These are phyloP conservation scores for Leucosticte australis DNA, from an alignment of 2,113 vertebrate genomes.

Conservation along the genomic window DNA sequence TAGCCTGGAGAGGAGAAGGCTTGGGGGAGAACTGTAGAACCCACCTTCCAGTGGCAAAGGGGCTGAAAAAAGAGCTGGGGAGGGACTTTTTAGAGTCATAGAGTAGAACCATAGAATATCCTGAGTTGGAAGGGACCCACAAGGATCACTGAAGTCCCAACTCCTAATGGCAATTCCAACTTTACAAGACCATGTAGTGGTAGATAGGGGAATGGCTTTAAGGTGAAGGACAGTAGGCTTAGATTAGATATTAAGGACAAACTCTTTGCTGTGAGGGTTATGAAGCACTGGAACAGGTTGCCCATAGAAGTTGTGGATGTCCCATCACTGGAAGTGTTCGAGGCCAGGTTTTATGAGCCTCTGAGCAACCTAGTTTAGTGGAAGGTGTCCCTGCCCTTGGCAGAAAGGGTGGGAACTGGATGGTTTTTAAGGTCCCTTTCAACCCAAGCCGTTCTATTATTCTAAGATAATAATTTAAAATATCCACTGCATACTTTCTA, in stretches of 20 bases:
- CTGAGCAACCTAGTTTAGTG: background rate
- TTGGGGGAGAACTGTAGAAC: background rate
- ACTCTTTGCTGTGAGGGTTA: background rate
- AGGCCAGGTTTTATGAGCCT: background rate
- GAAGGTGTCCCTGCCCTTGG: background rate
- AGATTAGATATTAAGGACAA: background rate
- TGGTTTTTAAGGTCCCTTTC: background rate
- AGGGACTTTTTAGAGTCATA: background rate
- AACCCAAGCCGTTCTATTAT: background rate
- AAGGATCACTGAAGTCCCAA: background rate
- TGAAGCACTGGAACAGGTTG: background rate
- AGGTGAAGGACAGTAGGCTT: background rate
- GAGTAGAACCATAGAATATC: background rate
- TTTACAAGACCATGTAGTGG: background rate
- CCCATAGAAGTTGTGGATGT: background rate
- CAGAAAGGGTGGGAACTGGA: background rate
- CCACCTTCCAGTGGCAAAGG: background rate
- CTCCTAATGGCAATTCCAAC: background rate
- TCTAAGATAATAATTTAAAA: background rate
- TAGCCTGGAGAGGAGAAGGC: background rate
- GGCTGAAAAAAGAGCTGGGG: background rate
- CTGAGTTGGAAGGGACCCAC: background rate
- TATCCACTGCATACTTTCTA: fast-evolving
- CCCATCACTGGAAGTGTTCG: background rate
- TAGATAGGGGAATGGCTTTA: background rate